phyloP scores from a whole-genome alignment of 2,888 invertebrate species.

The Dynastes tityus region DNA sequence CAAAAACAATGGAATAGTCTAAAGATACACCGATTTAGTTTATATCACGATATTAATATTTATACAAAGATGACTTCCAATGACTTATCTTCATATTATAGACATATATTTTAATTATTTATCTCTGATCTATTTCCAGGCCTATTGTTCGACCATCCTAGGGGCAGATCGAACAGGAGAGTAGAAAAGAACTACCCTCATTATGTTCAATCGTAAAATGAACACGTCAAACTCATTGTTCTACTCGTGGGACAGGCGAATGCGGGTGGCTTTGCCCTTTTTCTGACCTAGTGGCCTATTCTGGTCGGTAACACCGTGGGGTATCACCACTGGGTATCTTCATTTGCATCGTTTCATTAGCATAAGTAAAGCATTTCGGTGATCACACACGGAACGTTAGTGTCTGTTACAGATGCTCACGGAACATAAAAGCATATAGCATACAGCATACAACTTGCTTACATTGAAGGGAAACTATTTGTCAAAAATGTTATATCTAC shows the following conservation, averaged over 20 bases:
- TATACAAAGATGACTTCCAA: constrained; percentile 2
- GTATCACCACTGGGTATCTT: constrained; percentile 46
- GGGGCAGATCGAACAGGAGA: constrained; percentile 4
- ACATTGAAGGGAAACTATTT: constrained; percentile 18
- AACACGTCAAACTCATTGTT: constrained; percentile 47
- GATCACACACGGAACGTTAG: constrained; percentile 18
- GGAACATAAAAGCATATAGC: constrained; percentile 9
- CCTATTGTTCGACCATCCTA: constrained; percentile 30
- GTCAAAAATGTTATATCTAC: constrained; percentile 8
- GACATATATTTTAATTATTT: constrained; percentile 42
- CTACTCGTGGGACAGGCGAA: constrained; percentile 29
- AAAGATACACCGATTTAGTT: background rate
- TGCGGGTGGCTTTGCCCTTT: constrained; percentile 44
- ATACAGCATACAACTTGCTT: constrained; percentile 7
- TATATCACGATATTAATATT: constrained; percentile 11
- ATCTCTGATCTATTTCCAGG: constrained; percentile 30
- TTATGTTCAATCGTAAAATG: constrained; percentile 46
- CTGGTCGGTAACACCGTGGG: constrained; percentile 38
- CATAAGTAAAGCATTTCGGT: constrained; percentile 42
- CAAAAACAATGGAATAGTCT: constrained; percentile 1
- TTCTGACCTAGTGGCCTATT: constrained; percentile 45
- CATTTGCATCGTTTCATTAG: constrained; percentile 44
- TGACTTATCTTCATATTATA: constrained; percentile 31
- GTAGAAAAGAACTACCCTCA: constrained; percentile 37
- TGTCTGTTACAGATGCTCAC: constrained; percentile 23